Conservation (phyloP, 1,140 invertebrate genomes). For the Heterodera schachtii region DNA sequence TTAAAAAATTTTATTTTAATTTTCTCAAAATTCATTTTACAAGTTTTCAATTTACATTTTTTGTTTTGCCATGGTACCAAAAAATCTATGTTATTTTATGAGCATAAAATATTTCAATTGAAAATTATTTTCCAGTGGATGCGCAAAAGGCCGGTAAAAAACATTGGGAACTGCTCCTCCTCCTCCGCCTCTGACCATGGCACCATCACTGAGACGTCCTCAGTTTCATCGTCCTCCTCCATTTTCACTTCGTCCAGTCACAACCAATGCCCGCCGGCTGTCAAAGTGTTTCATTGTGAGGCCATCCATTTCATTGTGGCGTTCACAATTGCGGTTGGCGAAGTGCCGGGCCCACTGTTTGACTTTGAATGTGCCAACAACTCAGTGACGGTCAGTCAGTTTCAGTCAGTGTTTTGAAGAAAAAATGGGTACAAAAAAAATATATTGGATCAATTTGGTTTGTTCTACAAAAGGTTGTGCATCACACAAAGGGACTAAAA, state of each 20-base stretch:
- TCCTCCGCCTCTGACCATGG: not conserved
- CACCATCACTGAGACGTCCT: no score
- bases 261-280: not conserved
- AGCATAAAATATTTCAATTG: no score
- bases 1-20: no score
- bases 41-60: no score
- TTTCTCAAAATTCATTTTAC: no score
- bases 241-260: slow-evolving; percentile 14
- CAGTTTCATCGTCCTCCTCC: not conserved
- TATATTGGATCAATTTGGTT: not conserved
- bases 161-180: slow-evolving; percentile 8
- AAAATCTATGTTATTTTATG: no score
- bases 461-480: no score
- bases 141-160: slow-evolving; percentile 37
- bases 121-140: slow-evolving; percentile 43
- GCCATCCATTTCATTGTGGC: slow-evolving; percentile 37
- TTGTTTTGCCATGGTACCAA: no score
- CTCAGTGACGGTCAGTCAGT: slow-evolving; percentile 21
- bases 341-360: slow-evolving; percentile 10
- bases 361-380: slow-evolving; percentile 36
- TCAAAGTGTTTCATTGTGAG: slow-evolving; percentile 43
- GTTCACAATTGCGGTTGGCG: slow-evolving; percentile 20
- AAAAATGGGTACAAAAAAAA: no score
- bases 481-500: no score
- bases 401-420: not conserved